phyloP scores from a whole-genome alignment of 2,888 invertebrate species.

The Caenorhabditis uteleia region DNA sequence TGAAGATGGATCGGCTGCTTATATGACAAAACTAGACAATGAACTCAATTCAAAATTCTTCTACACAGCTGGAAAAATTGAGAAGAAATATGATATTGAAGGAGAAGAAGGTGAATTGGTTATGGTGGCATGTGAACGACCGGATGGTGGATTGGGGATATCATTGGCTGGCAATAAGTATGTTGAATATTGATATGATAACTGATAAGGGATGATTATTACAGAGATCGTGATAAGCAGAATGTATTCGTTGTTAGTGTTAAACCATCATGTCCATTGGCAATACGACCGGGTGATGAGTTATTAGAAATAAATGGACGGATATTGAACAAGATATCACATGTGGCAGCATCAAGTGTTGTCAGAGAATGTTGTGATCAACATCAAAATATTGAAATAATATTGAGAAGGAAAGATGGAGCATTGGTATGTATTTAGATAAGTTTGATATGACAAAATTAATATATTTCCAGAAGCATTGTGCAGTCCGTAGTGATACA shows the following conservation, averaged over 20 bases:
- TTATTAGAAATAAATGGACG: slow-evolving; percentile 88
- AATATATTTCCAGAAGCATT: no score
- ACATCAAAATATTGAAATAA: slow-evolving; percentile 53
- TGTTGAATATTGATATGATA: not conserved
- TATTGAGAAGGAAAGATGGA: slow-evolving; percentile 43
- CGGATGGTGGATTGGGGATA: slow-evolving; percentile 83
- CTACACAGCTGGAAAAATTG: slow-evolving; percentile 81
- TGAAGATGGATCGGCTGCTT: slow-evolving; percentile 31
- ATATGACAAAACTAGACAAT: slow-evolving; percentile 74
- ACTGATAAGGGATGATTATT: slow-evolving; percentile 1
- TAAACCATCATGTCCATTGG: slow-evolving; percentile 82
- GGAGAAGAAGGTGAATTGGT: slow-evolving; percentile 76
- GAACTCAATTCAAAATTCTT: slow-evolving; percentile 74
- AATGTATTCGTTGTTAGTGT: slow-evolving; percentile 96
- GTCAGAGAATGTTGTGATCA: slow-evolving; percentile 77
- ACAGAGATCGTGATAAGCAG: slow-evolving; percentile 47
- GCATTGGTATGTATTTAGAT: slow-evolving; percentile 39
- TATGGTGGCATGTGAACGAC: slow-evolving; percentile 79
- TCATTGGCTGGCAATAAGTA: slow-evolving; percentile 87
- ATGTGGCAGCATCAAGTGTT: slow-evolving; percentile 92
- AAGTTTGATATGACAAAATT: no score
- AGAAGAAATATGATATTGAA: slow-evolving; percentile 82
- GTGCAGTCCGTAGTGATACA: no score
- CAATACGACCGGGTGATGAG: slow-evolving; percentile 89
- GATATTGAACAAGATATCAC: slow-evolving; percentile 90